A percentile compares a stretch with the other conserved stretches of the same genome.
phyloP scores from a whole-genome alignment of 2,113 vertebrate species.

The Hyperoodon ampullatus region DNA sequence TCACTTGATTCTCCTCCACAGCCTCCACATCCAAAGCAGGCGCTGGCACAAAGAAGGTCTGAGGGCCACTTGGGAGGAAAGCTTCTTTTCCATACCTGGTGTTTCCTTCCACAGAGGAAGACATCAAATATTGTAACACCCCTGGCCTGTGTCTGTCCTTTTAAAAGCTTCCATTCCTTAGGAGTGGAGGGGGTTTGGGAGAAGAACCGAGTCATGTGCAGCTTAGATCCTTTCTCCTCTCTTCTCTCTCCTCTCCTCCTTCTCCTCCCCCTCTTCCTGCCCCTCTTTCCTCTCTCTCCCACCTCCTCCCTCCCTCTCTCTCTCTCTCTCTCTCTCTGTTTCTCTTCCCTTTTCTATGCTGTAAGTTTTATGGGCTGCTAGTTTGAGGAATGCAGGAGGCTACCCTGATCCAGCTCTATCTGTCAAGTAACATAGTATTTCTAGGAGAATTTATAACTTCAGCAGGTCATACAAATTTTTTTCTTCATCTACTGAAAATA shows the following conservation, averaged over 20 bases:
- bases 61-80: background rate
- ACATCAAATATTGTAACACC: background rate
- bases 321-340: background rate
- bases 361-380: background rate
- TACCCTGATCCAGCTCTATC: background rate
- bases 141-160: background rate
- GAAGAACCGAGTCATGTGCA: background rate
- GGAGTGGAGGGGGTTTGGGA: background rate
- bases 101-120: background rate
- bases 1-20: background rate
- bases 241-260: background rate
- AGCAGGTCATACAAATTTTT: background rate
- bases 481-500: background rate
- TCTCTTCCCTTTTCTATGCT: background rate
- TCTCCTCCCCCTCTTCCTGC: background rate
- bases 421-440: background rate
- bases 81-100: background rate
- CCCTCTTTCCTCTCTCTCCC: background rate
- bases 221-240: background rate
- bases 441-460: background rate
- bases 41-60: background rate
- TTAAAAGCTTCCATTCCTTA: background rate
- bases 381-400: background rate
- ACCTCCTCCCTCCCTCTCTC: background rate
- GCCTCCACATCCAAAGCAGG: background rate